Evolutionary conservation across 53 echinoderm and acorn worm species (phyloP), one percentile per base, ranked within the genome.

Genomic region (Paracentrotus lividus): DNA sequence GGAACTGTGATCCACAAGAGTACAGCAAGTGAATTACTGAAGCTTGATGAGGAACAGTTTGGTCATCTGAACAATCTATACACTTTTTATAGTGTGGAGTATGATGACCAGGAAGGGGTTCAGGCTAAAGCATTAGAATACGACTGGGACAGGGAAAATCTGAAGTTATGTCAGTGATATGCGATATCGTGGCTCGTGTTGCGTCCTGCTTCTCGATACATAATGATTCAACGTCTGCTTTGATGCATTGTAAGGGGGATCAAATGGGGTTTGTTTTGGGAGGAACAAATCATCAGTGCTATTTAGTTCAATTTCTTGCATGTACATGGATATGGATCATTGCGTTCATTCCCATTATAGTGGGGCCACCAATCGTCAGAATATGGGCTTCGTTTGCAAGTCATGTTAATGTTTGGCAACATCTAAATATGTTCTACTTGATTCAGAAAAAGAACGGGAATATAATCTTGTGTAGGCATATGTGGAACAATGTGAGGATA

Each of bases 31-130:
- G 92, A 92, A 34, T 38, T 92, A 13, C 44, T 92, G 20, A 92
- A 81, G 26, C 59, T 92, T 21, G 92, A 78, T 18, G 78, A 92
- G 21, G 92, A 77, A 57, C 92, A 92, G n/a, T 57, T 92, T 26
- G 33, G 58, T 34, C 92, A 92, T 42, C 81, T 92, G 81, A 92
- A 92, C 43, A 92, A 92, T 61, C 58, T 77, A 20, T 53, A 78
- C 31, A 92, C 92, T 59, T 55, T 92, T 55, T 92, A 78, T 44
- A 56, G 81, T 23, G 81, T 92, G 29, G 24, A 92, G 58, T 78
- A 92, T 26, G 59, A 92, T 20, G 44, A 92, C 24, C 14, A 13
- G 42, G 36, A 53, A 0, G 77, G 56, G 24, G 23, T 43, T 4
- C 43, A 33, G 24, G 54, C 59, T n/a, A 45, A 54, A 34, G 92